A percentile compares a stretch with the other conserved stretches of the same genome.
phyloP scores from a whole-genome alignment of 2,888 invertebrate species.

The Cynaeus angustus region DNA sequence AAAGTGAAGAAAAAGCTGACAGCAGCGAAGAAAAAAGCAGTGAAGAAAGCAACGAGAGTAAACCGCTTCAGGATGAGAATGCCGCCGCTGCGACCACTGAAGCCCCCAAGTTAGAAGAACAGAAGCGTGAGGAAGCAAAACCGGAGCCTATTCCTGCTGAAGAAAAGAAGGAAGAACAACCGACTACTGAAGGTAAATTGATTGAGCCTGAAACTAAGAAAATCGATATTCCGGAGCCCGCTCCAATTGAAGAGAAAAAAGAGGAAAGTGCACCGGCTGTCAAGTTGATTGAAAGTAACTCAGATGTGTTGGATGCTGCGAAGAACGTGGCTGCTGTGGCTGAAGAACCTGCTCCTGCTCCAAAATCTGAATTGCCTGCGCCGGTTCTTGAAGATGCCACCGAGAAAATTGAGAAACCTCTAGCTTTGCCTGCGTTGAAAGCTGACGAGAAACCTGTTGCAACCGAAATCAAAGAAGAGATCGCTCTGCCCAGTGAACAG shows the following conservation, averaged over 20 bases:
- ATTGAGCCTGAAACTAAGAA: constrained; percentile 50
- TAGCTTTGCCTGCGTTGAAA: constrained; percentile 67
- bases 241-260: constrained; percentile 42
- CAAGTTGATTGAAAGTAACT: constrained; percentile 48
- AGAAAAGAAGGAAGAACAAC: constrained; percentile 41
- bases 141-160: constrained; percentile 38
- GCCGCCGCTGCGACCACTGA: constrained; percentile 49
- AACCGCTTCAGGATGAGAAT: constrained; percentile 50
- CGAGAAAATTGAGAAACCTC: constrained; percentile 66
- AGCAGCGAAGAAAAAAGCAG: constrained; percentile 67
- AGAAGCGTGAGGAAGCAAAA: constrained; percentile 46
- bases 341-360: constrained; percentile 64
- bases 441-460: constrained; percentile 58
- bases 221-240: constrained; percentile 55
- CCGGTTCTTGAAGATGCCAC: constrained; percentile 65
- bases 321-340: constrained; percentile 67
- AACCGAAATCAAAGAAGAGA: constrained; percentile 60
- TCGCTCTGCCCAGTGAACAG: constrained; percentile 61
- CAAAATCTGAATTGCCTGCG: constrained; percentile 61
- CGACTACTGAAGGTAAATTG: constrained; percentile 47
- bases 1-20: constrained; percentile 27
- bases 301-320: constrained; percentile 51
- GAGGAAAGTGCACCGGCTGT: constrained; percentile 49
- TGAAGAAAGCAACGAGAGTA: constrained; percentile 60
- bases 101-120: constrained; percentile 42